phyloP scores from a whole-genome alignment of 2,113 vertebrate species.

The Suricata suricatta region DNA sequence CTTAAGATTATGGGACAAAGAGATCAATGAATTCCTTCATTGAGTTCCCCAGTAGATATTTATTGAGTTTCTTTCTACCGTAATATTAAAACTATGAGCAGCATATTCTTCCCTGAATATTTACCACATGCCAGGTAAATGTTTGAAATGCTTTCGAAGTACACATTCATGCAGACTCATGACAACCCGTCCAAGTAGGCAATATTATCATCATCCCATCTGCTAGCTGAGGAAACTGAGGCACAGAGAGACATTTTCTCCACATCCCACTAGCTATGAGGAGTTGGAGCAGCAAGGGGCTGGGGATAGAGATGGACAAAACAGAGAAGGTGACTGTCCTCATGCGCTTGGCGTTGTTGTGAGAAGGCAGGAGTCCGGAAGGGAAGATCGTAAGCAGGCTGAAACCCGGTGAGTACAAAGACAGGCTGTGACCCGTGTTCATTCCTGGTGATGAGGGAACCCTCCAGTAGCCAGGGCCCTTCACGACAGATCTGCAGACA shows the following conservation, averaged over 20 bases:
- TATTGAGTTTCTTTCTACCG: conserved; percentile 35
- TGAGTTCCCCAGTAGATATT: neutral
- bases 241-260: neutral
- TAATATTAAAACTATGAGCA: conserved; percentile 1
- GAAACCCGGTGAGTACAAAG: neutral
- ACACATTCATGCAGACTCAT: neutral
- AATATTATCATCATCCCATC: neutral
- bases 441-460: accelerated
- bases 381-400: neutral
- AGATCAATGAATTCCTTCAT: conserved; percentile 4
- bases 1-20: conserved; percentile 57
- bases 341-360: neutral
- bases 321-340: neutral
- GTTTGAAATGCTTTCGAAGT: neutral
- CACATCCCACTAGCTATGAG: neutral
- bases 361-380: neutral
- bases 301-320: neutral
- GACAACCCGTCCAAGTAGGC: neutral
- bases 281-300: neutral
- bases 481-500: neutral
- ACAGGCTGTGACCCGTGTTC: neutral
- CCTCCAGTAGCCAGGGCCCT: neutral
- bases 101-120: neutral
- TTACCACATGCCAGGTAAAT: neutral
- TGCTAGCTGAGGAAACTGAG: neutral